Evolutionary conservation across 2,888 invertebrate species (phyloP).

Genomic region (Pollenia angustigena): DNA sequence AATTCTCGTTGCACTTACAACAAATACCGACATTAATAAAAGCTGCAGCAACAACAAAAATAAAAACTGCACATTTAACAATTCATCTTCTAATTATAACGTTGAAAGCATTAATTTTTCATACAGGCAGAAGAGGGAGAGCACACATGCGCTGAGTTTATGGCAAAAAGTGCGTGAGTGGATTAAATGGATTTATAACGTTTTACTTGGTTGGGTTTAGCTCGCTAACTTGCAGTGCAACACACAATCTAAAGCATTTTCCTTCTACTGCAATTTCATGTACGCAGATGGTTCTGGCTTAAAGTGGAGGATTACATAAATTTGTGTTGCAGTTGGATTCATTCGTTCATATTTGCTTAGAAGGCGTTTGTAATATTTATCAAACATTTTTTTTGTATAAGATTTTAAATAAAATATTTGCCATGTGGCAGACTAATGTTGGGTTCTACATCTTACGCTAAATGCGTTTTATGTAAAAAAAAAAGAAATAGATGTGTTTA

Average conservation of each 20-base stretch:
- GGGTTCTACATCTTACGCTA: slow-evolving; percentile 11
- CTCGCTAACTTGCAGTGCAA: neutral
- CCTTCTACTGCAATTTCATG: neutral
- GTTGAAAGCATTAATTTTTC: slow-evolving; percentile 82
- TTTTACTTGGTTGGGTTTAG: slow-evolving; percentile 32
- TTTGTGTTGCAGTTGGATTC: slow-evolving; percentile 37
- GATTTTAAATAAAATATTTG: slow-evolving; percentile 50
- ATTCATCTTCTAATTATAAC: slow-evolving; percentile 83
- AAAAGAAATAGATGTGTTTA: slow-evolving; percentile 1
- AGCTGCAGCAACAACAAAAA: neutral
- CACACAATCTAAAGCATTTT: neutral
- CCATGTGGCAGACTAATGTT: slow-evolving; percentile 45
- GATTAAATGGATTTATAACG: slow-evolving; percentile 65
- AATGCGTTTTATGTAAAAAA: slow-evolving; percentile 33
- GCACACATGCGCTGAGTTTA: neutral
- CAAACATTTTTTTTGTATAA: slow-evolving; percentile 31
- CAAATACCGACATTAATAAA: neutral
- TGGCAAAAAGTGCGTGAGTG: slow-evolving; percentile 71
- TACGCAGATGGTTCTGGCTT: neutral
- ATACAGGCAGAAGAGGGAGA: slow-evolving; percentile 62
- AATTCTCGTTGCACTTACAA: neutral
- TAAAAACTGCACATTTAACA: slow-evolving; percentile 71
- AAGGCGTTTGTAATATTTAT: slow-evolving; percentile 72
- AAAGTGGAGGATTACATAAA: slow-evolving; percentile 38
- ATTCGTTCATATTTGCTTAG: slow-evolving; percentile 68